These are phyloP conservation scores for Lymantria monacha DNA, from an alignment of 2,888 invertebrate species.

Conservation along the genomic window DNA sequence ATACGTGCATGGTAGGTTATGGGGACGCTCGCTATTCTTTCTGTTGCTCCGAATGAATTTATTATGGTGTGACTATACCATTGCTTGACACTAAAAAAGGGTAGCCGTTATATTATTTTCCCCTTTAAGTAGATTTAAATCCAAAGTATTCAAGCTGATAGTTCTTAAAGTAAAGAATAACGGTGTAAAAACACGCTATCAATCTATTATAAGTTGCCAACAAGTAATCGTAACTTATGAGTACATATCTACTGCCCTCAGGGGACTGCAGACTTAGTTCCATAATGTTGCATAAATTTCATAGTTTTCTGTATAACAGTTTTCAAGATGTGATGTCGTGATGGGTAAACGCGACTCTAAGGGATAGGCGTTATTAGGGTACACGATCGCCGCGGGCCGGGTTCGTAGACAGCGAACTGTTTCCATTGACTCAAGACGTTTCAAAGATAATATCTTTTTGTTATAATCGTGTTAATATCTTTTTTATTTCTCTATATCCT, in stretches of 20 bases:
- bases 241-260: slow-evolving; percentile 20
- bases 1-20: no score
- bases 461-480: no score
- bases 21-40: no score
- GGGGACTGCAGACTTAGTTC: slow-evolving; percentile 29
- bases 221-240: slow-evolving; percentile 27
- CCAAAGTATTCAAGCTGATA: no score
- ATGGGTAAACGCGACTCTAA: slow-evolving; percentile 41
- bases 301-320: slow-evolving; percentile 45
- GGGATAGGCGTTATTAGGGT: slow-evolving; percentile 53
- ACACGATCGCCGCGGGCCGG: slow-evolving; percentile 54
- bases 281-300: slow-evolving; percentile 45
- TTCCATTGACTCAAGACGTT: slow-evolving; percentile 27
- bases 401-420: slow-evolving; percentile 24
- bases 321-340: slow-evolving; percentile 50
- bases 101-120: no score
- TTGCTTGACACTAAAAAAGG: no score
- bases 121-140: no score
- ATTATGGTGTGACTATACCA: no score
- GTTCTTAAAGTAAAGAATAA: not conserved
- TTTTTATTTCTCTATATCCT: no score
- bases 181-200: slow-evolving; percentile 11
- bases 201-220: slow-evolving; percentile 31
- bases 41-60: no score
- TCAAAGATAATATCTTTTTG: no score